Evolutionary conservation across 2,113 vertebrate species (phyloP).

Genomic region (Pithys albifrons): DNA sequence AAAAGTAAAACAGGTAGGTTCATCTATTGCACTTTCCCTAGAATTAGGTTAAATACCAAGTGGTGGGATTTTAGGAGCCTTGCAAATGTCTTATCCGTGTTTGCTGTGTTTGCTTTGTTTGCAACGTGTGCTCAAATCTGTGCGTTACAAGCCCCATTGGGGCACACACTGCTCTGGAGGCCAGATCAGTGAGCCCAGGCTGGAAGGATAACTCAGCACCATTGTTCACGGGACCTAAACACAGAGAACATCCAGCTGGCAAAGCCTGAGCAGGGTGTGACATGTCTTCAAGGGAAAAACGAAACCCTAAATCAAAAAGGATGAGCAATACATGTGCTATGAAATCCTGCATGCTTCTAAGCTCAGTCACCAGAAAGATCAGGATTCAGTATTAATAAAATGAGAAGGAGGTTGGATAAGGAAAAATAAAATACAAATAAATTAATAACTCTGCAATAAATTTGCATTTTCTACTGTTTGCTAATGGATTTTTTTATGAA

Average conservation of each 20-base stretch:
- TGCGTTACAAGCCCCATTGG: neutral
- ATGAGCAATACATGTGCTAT: neutral
- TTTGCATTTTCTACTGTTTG: neutral
- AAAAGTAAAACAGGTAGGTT: neutral
- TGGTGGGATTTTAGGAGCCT: neutral
- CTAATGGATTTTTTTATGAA: neutral
- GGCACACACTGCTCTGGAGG: accelerated
- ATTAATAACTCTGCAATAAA: neutral
- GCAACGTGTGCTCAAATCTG: neutral
- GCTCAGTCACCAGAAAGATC: slow-evolving; percentile 20
- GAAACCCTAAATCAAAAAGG: neutral
- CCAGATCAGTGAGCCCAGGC: accelerated
- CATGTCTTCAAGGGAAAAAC: neutral
- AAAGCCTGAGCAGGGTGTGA: neutral
- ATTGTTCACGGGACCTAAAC: neutral
- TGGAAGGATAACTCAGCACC: neutral
- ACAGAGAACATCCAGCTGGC: neutral
- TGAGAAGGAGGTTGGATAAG: neutral
- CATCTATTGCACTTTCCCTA: neutral
- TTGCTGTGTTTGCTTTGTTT: neutral
- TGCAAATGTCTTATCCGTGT: neutral
- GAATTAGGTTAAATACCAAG: neutral
- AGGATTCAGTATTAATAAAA: slow-evolving; percentile 27
- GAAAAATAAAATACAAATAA: slow-evolving; percentile 11
- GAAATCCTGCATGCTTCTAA: neutral